Conservation (phyloP, 2,797 vertebrate genomes). For the Myotis findleyi region DNA sequence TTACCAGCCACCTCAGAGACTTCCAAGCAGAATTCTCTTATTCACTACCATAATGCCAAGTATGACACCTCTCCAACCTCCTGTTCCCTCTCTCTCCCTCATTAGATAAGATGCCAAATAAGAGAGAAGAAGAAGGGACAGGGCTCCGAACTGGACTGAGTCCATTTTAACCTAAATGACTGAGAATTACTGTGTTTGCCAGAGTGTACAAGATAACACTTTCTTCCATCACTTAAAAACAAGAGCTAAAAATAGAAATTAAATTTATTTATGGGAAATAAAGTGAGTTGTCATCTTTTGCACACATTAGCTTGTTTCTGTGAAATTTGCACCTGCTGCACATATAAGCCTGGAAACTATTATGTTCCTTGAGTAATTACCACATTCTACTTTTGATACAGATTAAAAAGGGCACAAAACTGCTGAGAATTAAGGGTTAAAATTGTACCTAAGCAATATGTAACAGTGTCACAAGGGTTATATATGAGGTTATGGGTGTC, state of each 20-base stretch:
- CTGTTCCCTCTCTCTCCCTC: not conserved
- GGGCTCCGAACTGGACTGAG: not conserved
- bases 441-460: conserved; percentile 9
- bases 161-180: not conserved
- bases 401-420: not conserved
- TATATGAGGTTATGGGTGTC: not conserved
- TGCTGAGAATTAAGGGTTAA: not conserved
- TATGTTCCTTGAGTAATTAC: not conserved
- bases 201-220: not conserved
- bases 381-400: conserved; percentile 21
- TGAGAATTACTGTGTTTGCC: not conserved
- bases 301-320: not conserved
- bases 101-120: not conserved
- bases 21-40: not conserved
- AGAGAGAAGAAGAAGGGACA: not conserved
- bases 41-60: not conserved
- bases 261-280: conserved; percentile 18
- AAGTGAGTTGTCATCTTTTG: not conserved
- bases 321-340: not conserved
- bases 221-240: not conserved
- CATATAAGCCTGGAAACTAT: not conserved
- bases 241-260: conserved; percentile 12
- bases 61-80: not conserved
- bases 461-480: not conserved
- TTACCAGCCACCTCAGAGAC: not conserved